A percentile compares a stretch with the other conserved stretches of the same genome.
phyloP scores from a whole-genome alignment of 64 coral and sea anemone species.

The Montipora cactus region DNA sequence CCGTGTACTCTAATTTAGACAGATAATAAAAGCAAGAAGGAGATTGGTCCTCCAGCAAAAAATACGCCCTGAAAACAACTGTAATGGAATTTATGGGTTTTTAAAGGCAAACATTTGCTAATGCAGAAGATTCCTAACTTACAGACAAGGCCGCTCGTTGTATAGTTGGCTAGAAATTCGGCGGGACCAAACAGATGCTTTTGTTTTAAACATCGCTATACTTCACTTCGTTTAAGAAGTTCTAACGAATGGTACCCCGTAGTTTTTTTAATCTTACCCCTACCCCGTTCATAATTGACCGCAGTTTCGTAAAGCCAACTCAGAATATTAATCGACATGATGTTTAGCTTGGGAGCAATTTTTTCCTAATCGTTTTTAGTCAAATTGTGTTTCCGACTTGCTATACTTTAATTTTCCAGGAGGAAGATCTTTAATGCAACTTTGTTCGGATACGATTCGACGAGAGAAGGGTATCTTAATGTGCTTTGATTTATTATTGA shows the following conservation, averaged over 20 bases:
- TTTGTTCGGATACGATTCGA: not conserved
- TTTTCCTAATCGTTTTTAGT: not conserved
- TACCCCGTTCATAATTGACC: slow-evolving; percentile 39
- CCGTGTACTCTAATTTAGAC: not conserved
- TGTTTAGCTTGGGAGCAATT: not conserved
- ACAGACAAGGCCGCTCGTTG: not conserved
- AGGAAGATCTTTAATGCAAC: not conserved
- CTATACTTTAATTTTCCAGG: not conserved
- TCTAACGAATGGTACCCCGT: slow-evolving; percentile 3
- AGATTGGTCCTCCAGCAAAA: not conserved
- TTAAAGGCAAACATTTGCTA: not conserved
- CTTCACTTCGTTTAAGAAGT: not conserved
- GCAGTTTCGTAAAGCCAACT: not conserved
- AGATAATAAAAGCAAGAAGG: slow-evolving; percentile 28
- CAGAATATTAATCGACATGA: not conserved
- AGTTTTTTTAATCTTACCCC: slow-evolving; percentile 26
- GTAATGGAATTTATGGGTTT: not conserved
- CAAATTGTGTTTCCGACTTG: not conserved
- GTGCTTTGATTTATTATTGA: not conserved
- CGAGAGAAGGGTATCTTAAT: not conserved
- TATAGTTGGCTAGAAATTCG: not conserved
- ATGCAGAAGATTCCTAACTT: not conserved
- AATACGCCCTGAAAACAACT: not conserved
- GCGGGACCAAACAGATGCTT: slow-evolving; percentile 12
- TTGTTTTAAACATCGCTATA: slow-evolving; percentile 12